Base-by-base conservation (phyloP, 2,113 vertebrate species). In the Mixornis gularis region DNA sequence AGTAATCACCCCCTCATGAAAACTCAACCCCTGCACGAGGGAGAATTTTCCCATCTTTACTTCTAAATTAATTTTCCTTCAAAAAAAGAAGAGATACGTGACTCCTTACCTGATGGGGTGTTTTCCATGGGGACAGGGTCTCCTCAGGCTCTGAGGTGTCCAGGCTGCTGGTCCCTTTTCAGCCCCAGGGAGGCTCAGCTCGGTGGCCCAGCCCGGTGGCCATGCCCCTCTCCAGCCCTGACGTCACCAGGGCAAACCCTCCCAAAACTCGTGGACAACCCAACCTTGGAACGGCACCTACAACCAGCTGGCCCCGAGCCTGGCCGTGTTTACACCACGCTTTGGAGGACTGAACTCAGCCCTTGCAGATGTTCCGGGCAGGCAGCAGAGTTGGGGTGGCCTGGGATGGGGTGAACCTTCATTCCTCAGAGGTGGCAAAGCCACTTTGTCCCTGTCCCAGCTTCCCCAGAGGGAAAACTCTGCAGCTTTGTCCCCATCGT, bases 291-390 rank as follows among this genome's bases (percentile, higher is more conserved):
- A 36, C 27, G 4, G 6, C 9, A 14, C 40, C 70, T 66, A 13
- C 56, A 48, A 24, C 18, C 81, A 20, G 51, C 83, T 63, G 89
- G 64, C 65, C 65, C 4, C 1, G 7, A 8, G 56, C 81, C 38
- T 1, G 34, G 56, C 22, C 12, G 1, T 6, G 43, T 10, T 16
- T 29, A 4, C 49, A 2, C 1, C 6, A 0, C 6, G 0, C 1
- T 6, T 10, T 2, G 51, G 10, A 21, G 63, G 12, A 0, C 5
- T 59, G 16, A 9, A 9, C 1, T 3, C 0, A 0, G 1, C 18
- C 2, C 3, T 0, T 1, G 60, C 41, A 2, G 4, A 2, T 3
- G 26, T 36, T 79, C 44, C 66, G 27, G 4, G 7, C 59, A 6
- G 76, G 74, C 21, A 19, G 72, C 12, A 55, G 16, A 34, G 38